Evolutionary conservation across 2,888 invertebrate species (phyloP), one percentile per base, ranked within the genome.

Genomic region (Operophtera brumata): DNA sequence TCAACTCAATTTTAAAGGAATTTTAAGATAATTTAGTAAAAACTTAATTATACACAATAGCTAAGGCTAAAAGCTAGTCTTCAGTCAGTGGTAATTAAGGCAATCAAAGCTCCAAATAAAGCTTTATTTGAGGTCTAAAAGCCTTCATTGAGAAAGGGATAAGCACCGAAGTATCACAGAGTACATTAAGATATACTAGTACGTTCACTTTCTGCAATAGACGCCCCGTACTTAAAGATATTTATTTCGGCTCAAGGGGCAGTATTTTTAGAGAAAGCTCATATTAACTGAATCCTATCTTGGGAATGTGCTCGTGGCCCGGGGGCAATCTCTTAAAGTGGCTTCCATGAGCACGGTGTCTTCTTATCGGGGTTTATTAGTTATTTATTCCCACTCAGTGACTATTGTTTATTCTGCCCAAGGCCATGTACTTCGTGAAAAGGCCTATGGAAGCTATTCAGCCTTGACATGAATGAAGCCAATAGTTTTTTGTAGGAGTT

Each of bases 291-390:
- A 75, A 78, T 78, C 71, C 77, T 77, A 78, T 81, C 77, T 78
- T 64, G 66, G 62, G 67, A 61, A 57, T 57, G 62, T 59, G 57
- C 45, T 62, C 70, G 73, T 70, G 67, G 79, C 77, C 74, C 74
- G 77, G 59, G 71, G 73, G 80, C 87, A 88, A 86, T 88, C 85
- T 85, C 80, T 82, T 82, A 84, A 86, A 86, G 86, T 87, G 87
- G 81, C 70, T 68, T 73, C 68, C 62, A 64, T 56, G 75, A 74
- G 75, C 72, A 70, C 64, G 62, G 68, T 63, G 71, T 75, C 81
- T 84, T 75, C 81, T 84, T 86, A 84, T 84, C 77, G 73, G 68
- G 70, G 74, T 82, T 82, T 86, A 86, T 88, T 85, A 86, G 80
- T 84, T 87, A 87, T 87, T 86, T 86, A 86, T 86, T 78, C 80